These are phyloP conservation scores for Lasioglossum villosulum DNA, from an alignment of 2,888 invertebrate genomes.

Conservation along the genomic window DNA sequence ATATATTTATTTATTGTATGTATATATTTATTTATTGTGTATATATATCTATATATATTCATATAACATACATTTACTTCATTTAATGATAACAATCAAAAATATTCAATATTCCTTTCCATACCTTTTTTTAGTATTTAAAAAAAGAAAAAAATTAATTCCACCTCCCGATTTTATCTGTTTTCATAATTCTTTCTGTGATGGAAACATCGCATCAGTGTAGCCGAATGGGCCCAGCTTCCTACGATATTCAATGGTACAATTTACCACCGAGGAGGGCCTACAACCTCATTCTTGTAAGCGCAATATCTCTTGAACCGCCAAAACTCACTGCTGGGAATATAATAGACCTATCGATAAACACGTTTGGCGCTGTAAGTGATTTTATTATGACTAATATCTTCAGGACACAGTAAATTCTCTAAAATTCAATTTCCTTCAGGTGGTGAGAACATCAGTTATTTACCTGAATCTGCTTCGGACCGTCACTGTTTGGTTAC, in stretches of 20 bases:
- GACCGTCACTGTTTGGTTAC: neutral
- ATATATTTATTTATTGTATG: too few relatives aligned
- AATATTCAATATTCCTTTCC: too few relatives aligned
- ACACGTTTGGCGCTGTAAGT: slow-evolving; percentile 60
- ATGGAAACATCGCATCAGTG: neutral
- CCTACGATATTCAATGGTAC: slow-evolving; percentile 65
- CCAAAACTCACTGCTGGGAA: slow-evolving; percentile 74
- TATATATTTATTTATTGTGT: too few relatives aligned
- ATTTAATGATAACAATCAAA: too few relatives aligned
- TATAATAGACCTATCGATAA: slow-evolving; percentile 71
- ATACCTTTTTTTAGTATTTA: too few relatives aligned
- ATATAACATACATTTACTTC: too few relatives aligned
- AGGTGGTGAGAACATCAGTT: slow-evolving; percentile 3
- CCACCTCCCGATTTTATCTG: too few relatives aligned
- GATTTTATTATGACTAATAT: neutral
- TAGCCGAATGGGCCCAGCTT: slow-evolving; percentile 27
- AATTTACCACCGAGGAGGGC: slow-evolving; percentile 51
- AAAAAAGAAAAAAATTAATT: too few relatives aligned
- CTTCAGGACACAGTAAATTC: too few relatives aligned
- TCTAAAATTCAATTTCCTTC: neutral
- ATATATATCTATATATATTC: too few relatives aligned
- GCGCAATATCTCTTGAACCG: slow-evolving; percentile 67
- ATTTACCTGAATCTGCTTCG: slow-evolving; percentile 12
- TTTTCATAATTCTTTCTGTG: neutral
- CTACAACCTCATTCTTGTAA: slow-evolving; percentile 66